Evolutionary conservation across 2,113 vertebrate genomes (phyloP), one percentile per base, ranked within the genome.

Genomic region (Furnarius figulus): DNA sequence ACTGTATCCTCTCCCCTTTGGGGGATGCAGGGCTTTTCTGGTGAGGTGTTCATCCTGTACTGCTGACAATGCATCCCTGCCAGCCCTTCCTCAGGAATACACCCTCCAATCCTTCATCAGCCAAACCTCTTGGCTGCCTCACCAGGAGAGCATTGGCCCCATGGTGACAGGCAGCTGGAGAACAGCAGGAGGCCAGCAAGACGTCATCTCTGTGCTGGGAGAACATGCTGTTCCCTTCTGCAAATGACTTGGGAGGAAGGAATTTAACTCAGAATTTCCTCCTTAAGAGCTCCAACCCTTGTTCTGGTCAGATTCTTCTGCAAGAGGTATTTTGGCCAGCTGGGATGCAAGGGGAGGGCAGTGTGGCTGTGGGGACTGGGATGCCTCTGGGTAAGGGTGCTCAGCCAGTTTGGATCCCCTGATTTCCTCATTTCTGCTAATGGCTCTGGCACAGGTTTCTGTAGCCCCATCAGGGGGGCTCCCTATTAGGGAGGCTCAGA

Each of bases 201-300:
- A 95, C 68, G 65, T 93, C 87, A 94, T 91, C 31, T 27, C 33
- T 86, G 62, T 93, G 89, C 90, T 74, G 63, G 67, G 87, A 96
- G 96, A 82, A 97, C 95, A 90, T 2, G 2, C 79, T 95, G 94
- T 96, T 97, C 96, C 59, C 46, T 80, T 86, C 87, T 67, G 42
- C 14, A 12, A 88, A 72, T 95, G 78, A 94, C 71, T 94, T 0
- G 13, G 23, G 67, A 96, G 94, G 91, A 91, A 93, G 85, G 91
- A 97, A 97, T 96, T 91, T 87, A 93, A 87, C 66, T 74, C 89
- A 85, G 84, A 91, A 94, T 82, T 95, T 95, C 81, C 85, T 94
- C 82, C 58, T 91, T 73, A 65, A 71, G 74, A 65, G 35, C 66
- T 79, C 49, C 9, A 17, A 79, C 86, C 31, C 76, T 88, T 74